Conservation (phyloP, 2,113 vertebrate species). For the Aleadryas rufinucha region DNA sequence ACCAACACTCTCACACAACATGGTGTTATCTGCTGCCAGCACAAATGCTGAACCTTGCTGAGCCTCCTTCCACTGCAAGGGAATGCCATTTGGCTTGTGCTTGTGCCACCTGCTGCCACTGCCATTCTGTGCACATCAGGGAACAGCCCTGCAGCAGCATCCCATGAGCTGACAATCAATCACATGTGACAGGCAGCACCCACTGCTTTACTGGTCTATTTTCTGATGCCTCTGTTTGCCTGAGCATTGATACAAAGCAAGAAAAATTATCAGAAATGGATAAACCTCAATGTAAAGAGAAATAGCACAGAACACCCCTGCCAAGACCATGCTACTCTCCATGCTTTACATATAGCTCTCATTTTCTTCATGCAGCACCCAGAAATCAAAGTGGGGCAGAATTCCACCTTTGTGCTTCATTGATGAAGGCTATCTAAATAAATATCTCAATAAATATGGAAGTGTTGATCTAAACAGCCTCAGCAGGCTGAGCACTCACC, state of each 20-base stretch:
- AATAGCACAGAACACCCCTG: not conserved
- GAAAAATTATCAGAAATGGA: not conserved
- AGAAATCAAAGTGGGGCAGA: not conserved
- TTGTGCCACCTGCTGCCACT: not conserved
- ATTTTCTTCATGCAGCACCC: not conserved
- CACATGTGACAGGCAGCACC: not conserved
- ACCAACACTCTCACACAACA: not conserved
- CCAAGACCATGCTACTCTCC: not conserved
- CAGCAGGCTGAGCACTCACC: not conserved
- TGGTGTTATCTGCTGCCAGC: not conserved
- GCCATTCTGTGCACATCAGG: not conserved
- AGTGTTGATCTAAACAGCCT: not conserved
- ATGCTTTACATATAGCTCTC: not conserved
- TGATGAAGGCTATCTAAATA: not conserved
- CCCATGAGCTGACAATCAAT: not conserved
- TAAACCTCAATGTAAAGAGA: not conserved
- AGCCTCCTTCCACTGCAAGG: not conserved
- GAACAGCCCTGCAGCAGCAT: not conserved
- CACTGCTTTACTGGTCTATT: not conserved
- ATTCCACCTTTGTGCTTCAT: not conserved
- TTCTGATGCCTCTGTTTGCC: not conserved
- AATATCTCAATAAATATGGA: not conserved
- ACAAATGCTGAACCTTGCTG: not conserved
- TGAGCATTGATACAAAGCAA: not conserved
- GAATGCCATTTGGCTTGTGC: not conserved